Percentiles rank a stretch among this genome's conserved stretches.
phyloP scores from a whole-genome alignment of 2,888 invertebrate genomes.

The Octodonta nipae region DNA sequence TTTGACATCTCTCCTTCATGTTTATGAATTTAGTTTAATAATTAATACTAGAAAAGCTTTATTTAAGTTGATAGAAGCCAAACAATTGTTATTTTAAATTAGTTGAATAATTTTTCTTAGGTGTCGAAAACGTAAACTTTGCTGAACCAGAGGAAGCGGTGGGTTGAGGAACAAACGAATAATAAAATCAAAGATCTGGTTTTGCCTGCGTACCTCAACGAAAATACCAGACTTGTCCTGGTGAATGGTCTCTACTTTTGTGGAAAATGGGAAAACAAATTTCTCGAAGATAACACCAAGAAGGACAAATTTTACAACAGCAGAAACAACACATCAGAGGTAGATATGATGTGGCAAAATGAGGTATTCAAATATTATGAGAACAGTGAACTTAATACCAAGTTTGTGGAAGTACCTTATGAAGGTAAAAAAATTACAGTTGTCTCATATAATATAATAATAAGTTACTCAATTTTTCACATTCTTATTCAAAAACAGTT shows the following conservation, averaged over 20 bases:
- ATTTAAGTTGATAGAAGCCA: too few relatives aligned
- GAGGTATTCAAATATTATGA: conserved; percentile 23
- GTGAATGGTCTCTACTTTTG: conserved; percentile 31
- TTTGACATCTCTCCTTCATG: too few relatives aligned
- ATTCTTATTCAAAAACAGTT: too few relatives aligned
- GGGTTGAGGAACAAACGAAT: conserved; percentile 30
- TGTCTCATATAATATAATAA: too few relatives aligned
- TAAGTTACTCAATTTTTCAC: too few relatives aligned
- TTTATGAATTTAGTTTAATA: too few relatives aligned
- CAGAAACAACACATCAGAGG: conserved; percentile 15
- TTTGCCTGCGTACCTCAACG: conserved; percentile 14
- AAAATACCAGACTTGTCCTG: conserved; percentile 22
- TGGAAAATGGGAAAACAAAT: conserved; percentile 22
- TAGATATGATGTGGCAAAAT: conserved; percentile 24
- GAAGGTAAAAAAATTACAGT: too few relatives aligned
- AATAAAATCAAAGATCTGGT: conserved; percentile 27
- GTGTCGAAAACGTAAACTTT: conserved; percentile 36
- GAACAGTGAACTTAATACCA: conserved; percentile 19
- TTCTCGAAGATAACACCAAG: conserved; percentile 15
- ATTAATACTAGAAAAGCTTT: too few relatives aligned
- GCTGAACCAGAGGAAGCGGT: too few relatives aligned
- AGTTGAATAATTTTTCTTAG: too few relatives aligned
- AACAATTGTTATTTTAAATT: too few relatives aligned
- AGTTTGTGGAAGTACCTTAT: conserved; percentile 27
- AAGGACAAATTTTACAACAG: conserved; percentile 20